Percentiles rank a stretch among this genome's conserved stretches.
These are phyloP conservation scores for Parochlus steinenii DNA, from an alignment of 2,888 invertebrate species.

Conservation along the genomic window DNA sequence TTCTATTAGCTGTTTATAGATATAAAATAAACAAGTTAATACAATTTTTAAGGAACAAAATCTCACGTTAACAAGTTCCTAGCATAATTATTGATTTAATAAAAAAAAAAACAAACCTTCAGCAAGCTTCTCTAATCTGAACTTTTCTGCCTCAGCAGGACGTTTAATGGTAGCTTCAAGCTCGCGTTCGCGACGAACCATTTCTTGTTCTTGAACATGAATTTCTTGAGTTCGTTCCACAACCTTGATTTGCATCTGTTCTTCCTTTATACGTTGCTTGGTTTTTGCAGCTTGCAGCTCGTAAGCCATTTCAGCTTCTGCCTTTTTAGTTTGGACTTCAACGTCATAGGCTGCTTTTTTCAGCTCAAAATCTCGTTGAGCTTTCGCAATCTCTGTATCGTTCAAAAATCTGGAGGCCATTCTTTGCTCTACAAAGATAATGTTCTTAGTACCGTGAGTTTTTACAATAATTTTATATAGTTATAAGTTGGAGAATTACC, in stretches of 20 bases:
- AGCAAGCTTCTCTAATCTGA: slow-evolving; percentile 76
- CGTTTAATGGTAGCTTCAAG: slow-evolving; percentile 83
- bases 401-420: slow-evolving; percentile 89
- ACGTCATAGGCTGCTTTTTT: slow-evolving; percentile 95
- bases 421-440: too few species aligned
- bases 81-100: too few species aligned
- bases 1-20: slow-evolving; percentile 79
- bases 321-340: slow-evolving; percentile 79
- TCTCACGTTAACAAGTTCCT: too few species aligned
- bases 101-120: too few species aligned
- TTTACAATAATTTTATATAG: too few species aligned
- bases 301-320: slow-evolving; percentile 87
- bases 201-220: slow-evolving; percentile 91
- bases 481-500: too few species aligned
- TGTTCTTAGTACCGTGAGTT: too few species aligned
- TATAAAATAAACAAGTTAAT: too few species aligned
- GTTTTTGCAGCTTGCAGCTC: slow-evolving; percentile 91
- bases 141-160: slow-evolving; percentile 93
- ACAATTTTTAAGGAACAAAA: too few species aligned
- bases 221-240: slow-evolving; percentile 88
- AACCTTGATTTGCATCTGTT: slow-evolving; percentile 91
- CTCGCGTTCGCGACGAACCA: slow-evolving; percentile 77
- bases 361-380: slow-evolving; percentile 88
- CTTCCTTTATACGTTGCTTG: slow-evolving; percentile 88
- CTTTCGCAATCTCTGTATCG: slow-evolving; percentile 94